Evolutionary conservation across 1,140 invertebrate genomes (phyloP).

Genomic region (Coptotermes formosanus): DNA sequence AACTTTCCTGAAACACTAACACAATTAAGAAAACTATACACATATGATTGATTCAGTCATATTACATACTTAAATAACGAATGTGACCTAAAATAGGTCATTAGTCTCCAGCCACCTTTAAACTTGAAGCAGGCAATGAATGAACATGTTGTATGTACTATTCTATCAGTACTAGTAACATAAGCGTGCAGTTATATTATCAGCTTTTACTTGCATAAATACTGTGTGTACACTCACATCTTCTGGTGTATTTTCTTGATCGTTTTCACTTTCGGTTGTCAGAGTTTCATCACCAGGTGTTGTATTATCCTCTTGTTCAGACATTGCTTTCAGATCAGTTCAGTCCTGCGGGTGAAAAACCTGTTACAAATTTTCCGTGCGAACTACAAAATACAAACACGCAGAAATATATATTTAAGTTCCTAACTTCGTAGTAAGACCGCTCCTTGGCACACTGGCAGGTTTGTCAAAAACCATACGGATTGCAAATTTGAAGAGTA

Average conservation of each 20-base stretch:
- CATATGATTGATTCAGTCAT: no score
- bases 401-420: not conserved
- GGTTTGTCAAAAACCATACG: not conserved
- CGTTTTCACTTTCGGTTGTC: not conserved
- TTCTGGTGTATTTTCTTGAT: conserved; percentile 1
- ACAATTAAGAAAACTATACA: no score
- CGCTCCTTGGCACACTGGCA: not conserved
- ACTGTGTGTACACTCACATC: not conserved
- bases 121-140: no score
- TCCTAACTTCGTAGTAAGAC: not conserved
- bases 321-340: not conserved
- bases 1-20: no score
- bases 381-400: not conserved
- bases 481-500: not conserved
- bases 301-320: not conserved
- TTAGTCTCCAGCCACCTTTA: no score
- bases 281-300: not conserved
- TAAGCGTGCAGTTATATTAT: no score
- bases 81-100: no score
- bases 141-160: no score
- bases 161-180: no score
- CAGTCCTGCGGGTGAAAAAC: not conserved
- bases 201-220: no score
- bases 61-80: no score
- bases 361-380: not conserved